Percentiles rank a stretch among this genome's conserved stretches.
Conservation (phyloP, 1,140 invertebrate species). For the Alviniconcha marisindica region DNA sequence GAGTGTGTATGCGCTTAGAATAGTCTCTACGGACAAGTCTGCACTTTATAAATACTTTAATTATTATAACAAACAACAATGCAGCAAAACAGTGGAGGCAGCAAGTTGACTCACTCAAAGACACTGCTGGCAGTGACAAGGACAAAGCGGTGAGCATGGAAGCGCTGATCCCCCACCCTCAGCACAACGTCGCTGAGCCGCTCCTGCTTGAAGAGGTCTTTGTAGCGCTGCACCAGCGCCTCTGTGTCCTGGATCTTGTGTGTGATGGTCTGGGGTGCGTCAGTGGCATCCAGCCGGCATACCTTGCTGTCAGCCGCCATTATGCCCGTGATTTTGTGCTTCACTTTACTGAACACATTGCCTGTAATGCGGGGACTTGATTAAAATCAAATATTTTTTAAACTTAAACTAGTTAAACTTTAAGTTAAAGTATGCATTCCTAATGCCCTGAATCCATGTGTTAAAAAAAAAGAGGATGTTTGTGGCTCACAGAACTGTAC, state of each 20-base stretch:
- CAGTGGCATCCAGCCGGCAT: neutral
- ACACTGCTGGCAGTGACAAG: slow-evolving; percentile 68
- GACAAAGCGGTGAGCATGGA: slow-evolving; percentile 65
- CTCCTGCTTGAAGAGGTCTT: slow-evolving; percentile 56
- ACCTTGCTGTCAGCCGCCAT: slow-evolving; percentile 5
- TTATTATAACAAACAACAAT: too few species aligned
- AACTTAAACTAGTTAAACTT: too few species aligned
- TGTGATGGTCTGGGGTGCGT: neutral
- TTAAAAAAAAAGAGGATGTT: too few species aligned
- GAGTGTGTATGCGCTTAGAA: too few species aligned
- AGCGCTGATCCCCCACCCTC: slow-evolving; percentile 55
- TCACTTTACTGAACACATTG: slow-evolving; percentile 21
- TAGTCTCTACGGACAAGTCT: too few species aligned
- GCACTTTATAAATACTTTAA: too few species aligned
- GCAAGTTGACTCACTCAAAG: slow-evolving; percentile 74
- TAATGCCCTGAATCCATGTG: too few species aligned
- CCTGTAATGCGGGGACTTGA: slow-evolving; percentile 18
- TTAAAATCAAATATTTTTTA: neutral
- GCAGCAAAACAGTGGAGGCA: too few species aligned
- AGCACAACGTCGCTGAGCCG: slow-evolving; percentile 64
- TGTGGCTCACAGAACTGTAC: too few species aligned
- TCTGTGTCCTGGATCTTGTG: slow-evolving; percentile 53
- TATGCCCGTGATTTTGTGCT: neutral
- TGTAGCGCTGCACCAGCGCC: slow-evolving; percentile 54
- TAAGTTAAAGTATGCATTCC: too few species aligned